Percentiles rank a stretch among this genome's conserved stretches.
These are phyloP conservation scores for Drosophila leontia DNA, from an alignment of 1,140 invertebrate species.

Conservation along the genomic window DNA sequence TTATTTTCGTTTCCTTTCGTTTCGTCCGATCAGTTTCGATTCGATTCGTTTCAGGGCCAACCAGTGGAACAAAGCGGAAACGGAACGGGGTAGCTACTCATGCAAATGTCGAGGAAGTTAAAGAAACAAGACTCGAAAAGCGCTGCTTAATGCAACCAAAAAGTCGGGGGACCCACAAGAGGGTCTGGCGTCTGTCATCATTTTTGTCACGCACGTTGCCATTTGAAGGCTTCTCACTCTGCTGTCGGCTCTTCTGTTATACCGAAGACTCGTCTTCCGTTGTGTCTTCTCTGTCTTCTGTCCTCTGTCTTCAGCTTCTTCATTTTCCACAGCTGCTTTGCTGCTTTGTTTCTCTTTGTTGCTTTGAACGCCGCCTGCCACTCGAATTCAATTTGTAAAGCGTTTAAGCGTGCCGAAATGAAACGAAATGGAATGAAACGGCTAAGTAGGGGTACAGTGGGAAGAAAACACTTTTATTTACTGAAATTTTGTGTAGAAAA, in stretches of 20 bases:
- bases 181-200: constrained; percentile 63
- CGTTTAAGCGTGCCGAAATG: constrained; percentile 54
- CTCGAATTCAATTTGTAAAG: constrained; percentile 67
- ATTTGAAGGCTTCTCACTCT: constrained; percentile 62
- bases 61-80: constrained; percentile 31
- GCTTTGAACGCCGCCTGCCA: constrained; percentile 27
- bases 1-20: neutral
- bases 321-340: constrained; percentile 38
- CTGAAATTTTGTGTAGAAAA: neutral
- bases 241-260: constrained; percentile 31
- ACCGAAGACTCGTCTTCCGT: constrained; percentile 31
- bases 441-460: constrained; percentile 12
- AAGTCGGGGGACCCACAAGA: neutral
- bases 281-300: constrained; percentile 18
- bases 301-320: constrained; percentile 33
- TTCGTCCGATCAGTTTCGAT: constrained; percentile 9
- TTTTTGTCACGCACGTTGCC: constrained; percentile 78
- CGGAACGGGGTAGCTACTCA: constrained; percentile 28
- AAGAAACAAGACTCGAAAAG: constrained; percentile 22
- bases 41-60: constrained; percentile 66
- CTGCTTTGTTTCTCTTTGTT: constrained; percentile 43
- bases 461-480: neutral
- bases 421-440: constrained; percentile 60
- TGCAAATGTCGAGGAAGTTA: constrained; percentile 42
- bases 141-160: constrained; percentile 32